Conservation (phyloP, 1,140 invertebrate species). For the Charaxes varanes region DNA sequence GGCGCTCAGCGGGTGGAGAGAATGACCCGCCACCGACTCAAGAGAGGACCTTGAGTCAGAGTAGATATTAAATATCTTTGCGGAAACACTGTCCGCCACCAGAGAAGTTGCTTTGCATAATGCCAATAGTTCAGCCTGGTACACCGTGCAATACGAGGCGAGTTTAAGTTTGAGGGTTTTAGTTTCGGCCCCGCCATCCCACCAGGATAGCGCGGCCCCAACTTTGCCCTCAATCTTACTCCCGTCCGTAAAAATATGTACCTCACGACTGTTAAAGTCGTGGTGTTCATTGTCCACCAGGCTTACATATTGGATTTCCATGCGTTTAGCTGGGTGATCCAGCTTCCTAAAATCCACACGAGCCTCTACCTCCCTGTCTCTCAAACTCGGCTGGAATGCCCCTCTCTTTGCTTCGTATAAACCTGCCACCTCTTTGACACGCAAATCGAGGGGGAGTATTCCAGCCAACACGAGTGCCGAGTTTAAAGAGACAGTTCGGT, state of each 20-base stretch:
- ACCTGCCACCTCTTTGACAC: constrained; percentile 16
- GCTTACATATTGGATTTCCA: neutral
- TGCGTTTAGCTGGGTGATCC: constrained; percentile 10
- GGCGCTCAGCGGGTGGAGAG: no score
- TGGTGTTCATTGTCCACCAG: constrained; percentile 4
- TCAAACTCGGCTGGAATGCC: neutral
- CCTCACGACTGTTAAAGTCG: neutral
- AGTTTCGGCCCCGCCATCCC: constrained; percentile 4
- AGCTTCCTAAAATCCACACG: neutral
- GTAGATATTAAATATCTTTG: no score
- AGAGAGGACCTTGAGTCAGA: no score
- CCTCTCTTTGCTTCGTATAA: constrained; percentile 20
- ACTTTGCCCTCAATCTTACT: constrained; percentile 14
- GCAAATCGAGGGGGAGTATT: constrained; percentile 21
- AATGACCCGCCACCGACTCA: no score
- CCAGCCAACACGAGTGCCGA: constrained; percentile 15
- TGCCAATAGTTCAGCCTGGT: constrained; percentile 6
- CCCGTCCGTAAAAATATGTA: constrained; percentile 9
- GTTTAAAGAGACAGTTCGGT: constrained; percentile 1
- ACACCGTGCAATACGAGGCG: neutral
- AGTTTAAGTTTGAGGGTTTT: neutral
- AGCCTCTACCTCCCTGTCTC: constrained; percentile 15
- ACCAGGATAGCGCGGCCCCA: constrained; percentile 10
- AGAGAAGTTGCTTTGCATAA: neutral
- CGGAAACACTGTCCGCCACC: no score